These are phyloP conservation scores for Diplogasteroides magnus DNA, from an alignment of 1,140 invertebrate species.

Conservation along the genomic window DNA sequence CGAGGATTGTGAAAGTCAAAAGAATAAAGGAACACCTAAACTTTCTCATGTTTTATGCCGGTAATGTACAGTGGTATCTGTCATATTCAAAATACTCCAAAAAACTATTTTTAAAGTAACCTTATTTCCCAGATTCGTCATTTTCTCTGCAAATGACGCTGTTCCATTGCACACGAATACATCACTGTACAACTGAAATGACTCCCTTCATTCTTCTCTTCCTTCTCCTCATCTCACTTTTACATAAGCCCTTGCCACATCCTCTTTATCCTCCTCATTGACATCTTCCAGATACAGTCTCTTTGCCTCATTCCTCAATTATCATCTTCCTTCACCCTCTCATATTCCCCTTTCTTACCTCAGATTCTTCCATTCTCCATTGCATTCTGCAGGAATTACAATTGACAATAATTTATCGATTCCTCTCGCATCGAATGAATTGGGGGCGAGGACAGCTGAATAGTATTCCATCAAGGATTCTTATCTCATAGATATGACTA, in stretches of 20 bases:
- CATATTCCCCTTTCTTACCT: no score
- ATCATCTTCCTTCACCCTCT: no score
- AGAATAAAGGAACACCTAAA: slow-evolving; percentile 73
- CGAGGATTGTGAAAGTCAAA: slow-evolving; percentile 91
- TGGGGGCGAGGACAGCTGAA: slow-evolving; percentile 20
- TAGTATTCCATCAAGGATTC: slow-evolving; percentile 1
- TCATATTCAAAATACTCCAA: no score
- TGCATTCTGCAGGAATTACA: slow-evolving; percentile 19
- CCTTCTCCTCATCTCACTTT: not conserved
- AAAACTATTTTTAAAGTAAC: no score
- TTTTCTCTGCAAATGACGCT: slow-evolving; percentile 16
- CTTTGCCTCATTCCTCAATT: slow-evolving; percentile 23
- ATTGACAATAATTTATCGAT: slow-evolving; percentile 26
- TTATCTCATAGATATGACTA: slow-evolving; percentile 5
- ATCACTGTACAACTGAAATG: slow-evolving; percentile 24
- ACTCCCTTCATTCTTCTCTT: not conserved
- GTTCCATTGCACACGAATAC: slow-evolving; percentile 31
- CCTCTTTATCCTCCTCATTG: slow-evolving; percentile 18
- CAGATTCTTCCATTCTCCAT: slow-evolving; percentile 16
- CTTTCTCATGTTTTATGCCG: slow-evolving; percentile 53
- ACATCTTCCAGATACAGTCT: slow-evolving; percentile 24
- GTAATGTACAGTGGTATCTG: no score
- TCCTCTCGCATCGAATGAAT: slow-evolving; percentile 19
- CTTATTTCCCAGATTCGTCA: slow-evolving; percentile 18
- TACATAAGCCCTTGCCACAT: slow-evolving; percentile 15